Evolutionary conservation across 2,797 vertebrate genomes (phyloP), one percentile per base, ranked within the genome.

Genomic region (Telmatherina bonti): DNA sequence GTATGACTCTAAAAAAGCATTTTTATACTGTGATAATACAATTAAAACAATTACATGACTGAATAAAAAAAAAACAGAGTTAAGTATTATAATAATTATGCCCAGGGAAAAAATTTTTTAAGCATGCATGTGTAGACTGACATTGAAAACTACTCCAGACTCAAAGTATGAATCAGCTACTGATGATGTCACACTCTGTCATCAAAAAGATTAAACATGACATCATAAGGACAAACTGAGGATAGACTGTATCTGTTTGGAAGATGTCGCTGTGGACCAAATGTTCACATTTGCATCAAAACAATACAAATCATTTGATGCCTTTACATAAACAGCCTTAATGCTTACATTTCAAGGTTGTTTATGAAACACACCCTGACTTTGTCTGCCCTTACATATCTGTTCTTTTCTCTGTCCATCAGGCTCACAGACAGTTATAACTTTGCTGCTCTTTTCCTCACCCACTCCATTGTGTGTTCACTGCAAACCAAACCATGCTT

Each of bases 351-450:
- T 2, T 62, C 10, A 53, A 0, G 22, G 3, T 41, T 6, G 22
- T n/a, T 60, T 41, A 35, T 70, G 36, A 68, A 16, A 86, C 83
- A 45, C 67, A 89, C 80, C 67, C 80, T 67, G 30, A 60, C 51
- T 83, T 33, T 65, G 65, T 75, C 54, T 53, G 66, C 65, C 62
- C 65, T 81, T 71, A 80, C 71, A 41, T 13, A 29, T 78, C 43
- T 30, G 58, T 51, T 67, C 62, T 33, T 56, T 8, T 12, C 51
- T 41, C 24, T 18, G 27, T 33, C 61, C 74, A 43, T 55, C 54
- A 59, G 20, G 57, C 70, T 63, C 55, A 69, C 65, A 66, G 38
- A 35, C 54, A 65, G 29, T 64, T 30, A 38, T 43, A 22, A 51
- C 60, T 70, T 9, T 33, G 29, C 27, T 60, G 36, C n/a, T 62